phyloP scores from a whole-genome alignment of 2,113 vertebrate genomes.

The Corapipo altera region DNA sequence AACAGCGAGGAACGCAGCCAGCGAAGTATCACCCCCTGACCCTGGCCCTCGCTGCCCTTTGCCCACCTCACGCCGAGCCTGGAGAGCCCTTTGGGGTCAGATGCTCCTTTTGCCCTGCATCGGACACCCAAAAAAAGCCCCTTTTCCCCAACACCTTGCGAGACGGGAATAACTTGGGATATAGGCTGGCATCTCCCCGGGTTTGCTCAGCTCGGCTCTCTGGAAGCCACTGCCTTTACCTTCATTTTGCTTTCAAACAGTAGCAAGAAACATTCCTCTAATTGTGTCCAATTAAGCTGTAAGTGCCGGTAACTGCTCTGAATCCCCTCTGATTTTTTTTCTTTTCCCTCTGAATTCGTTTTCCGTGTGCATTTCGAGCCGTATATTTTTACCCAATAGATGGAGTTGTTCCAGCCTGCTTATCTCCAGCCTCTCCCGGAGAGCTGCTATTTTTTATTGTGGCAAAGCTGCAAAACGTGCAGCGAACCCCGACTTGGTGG shows the following conservation, averaged over 20 bases:
- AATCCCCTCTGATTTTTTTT: not conserved
- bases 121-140: not conserved
- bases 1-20: not conserved
- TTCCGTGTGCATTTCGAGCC: not conserved
- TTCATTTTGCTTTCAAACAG: not conserved
- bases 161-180: not conserved
- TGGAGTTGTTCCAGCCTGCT: conserved; percentile 46
- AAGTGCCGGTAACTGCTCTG: conserved; percentile 12
- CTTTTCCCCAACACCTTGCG: not conserved
- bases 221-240: not conserved
- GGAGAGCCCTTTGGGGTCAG: not conserved
- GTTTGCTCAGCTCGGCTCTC: not conserved
- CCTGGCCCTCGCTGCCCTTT: not conserved
- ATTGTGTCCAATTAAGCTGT: conserved; percentile 38
- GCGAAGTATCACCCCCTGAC: not conserved
- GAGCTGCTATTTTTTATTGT: not conserved
- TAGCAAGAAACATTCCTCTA: not conserved
- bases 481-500: not conserved
- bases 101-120: not conserved
- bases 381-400: conserved; percentile 54
- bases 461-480: not conserved
- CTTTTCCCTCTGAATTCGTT: not conserved
- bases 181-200: rapidly evolving
- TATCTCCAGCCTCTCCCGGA: not conserved
- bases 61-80: not conserved